Conservation (phyloP, 2,113 vertebrate species). For the Hippocampus comes region DNA sequence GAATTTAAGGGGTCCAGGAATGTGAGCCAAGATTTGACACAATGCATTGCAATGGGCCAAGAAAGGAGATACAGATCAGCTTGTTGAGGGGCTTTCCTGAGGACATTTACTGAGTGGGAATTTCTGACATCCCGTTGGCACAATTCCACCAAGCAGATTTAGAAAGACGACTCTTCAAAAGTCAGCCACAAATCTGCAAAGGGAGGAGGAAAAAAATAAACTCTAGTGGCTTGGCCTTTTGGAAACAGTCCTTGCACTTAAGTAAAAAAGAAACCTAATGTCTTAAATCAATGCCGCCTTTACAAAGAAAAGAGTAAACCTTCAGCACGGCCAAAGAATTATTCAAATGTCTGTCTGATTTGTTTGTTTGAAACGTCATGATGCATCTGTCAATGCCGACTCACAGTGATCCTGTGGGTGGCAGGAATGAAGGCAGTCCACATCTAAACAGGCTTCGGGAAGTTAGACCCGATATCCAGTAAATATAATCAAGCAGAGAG, state of each 20-base stretch:
- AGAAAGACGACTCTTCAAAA: constrained; percentile 33
- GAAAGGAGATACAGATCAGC: constrained; percentile 47
- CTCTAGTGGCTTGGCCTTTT: constrained; percentile 36
- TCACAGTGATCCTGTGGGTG: too few relatives aligned
- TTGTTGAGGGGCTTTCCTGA: constrained; percentile 51
- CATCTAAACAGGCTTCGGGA: too few relatives aligned
- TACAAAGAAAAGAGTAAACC: neutral
- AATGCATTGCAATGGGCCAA: constrained; percentile 51
- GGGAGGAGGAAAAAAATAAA: neutral
- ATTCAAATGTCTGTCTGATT: too few relatives aligned
- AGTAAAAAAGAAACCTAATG: neutral
- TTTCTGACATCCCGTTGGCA: constrained; percentile 41
- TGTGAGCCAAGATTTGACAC: constrained; percentile 40
- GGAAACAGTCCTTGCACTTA: constrained; percentile 49
- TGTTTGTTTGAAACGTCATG: too few relatives aligned
- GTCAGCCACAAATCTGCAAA: constrained; percentile 4
- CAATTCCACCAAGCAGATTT: constrained; percentile 6
- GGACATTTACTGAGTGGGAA: constrained; percentile 35
- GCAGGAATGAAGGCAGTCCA: too few relatives aligned
- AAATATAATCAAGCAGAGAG: too few relatives aligned
- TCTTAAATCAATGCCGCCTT: neutral
- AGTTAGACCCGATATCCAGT: too few relatives aligned
- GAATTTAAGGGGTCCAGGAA: constrained; percentile 52
- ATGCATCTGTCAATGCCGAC: too few relatives aligned
- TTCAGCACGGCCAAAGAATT: neutral